phyloP scores from a whole-genome alignment of 2,888 invertebrate genomes.

The Drosophila diplacantha region DNA sequence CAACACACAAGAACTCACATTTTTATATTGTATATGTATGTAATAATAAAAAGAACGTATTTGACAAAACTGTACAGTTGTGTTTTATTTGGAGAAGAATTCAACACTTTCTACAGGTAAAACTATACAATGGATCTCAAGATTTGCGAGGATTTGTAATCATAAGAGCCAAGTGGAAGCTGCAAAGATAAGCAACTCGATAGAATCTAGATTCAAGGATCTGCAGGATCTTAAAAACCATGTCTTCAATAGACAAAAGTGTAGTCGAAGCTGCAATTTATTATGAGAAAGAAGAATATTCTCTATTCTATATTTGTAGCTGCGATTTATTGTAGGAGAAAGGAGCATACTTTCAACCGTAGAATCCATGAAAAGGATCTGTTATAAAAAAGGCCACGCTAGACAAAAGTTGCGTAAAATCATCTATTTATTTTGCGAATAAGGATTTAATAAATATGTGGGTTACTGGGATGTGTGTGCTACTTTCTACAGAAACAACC shows the following conservation, averaged over 20 bases:
- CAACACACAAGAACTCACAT: constrained; percentile 41
- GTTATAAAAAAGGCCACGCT: constrained; percentile 41
- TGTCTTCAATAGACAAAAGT: too few relatives aligned
- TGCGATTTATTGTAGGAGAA: not conserved
- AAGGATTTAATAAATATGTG: constrained; percentile 51
- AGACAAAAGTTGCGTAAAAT: constrained; percentile 52
- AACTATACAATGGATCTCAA: not conserved
- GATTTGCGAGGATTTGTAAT: too few relatives aligned
- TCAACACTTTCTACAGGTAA: not conserved
- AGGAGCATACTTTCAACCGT: not conserved
- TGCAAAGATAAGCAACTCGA: not conserved
- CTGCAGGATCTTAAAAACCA: not conserved
- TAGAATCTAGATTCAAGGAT: not conserved
- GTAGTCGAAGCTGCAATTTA: not conserved
- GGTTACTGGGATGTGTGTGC: constrained; percentile 27
- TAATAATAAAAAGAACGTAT: constrained; percentile 55
- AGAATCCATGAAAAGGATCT: not conserved
- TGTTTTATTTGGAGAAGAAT: constrained; percentile 7
- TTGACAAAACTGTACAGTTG: constrained; percentile 56
- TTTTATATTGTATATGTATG: constrained; percentile 64
- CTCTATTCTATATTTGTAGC: not conserved
- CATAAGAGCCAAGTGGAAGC: not conserved
- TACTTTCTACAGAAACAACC: constrained; percentile 29
- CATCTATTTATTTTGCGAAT: constrained; percentile 37
- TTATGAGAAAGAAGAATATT: not conserved